phyloP scores from a whole-genome alignment of 2,797 vertebrate species.

The Hephaestus fuliginosus region DNA sequence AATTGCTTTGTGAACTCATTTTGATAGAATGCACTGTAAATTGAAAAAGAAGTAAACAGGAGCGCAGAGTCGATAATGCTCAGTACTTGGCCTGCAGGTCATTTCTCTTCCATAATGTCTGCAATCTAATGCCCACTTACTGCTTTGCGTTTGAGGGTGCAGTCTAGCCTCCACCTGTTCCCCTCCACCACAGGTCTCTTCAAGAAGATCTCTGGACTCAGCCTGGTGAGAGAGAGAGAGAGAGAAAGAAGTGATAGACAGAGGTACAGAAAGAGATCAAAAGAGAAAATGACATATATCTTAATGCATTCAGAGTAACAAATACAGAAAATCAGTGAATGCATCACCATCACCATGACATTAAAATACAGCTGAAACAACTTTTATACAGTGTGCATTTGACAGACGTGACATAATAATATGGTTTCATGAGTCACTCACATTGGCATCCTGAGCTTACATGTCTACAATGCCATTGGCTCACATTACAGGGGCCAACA shows the following conservation, averaged over 20 bases:
- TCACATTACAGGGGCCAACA: slow-evolving; percentile 48
- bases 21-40: neutral
- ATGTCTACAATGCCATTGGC: slow-evolving; percentile 39
- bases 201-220: slow-evolving; percentile 98
- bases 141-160: slow-evolving; percentile 94
- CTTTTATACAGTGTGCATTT: neutral
- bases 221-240: slow-evolving; percentile 76
- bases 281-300: neutral
- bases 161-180: slow-evolving; percentile 96
- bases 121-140: slow-evolving; percentile 82
- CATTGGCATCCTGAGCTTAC: slow-evolving; percentile 43
- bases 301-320: neutral
- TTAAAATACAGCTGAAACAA: too few relatives aligned
- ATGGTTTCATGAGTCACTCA: slow-evolving; percentile 45
- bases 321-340: neutral
- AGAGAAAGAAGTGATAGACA: neutral
- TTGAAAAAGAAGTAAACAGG: neutral
- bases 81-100: neutral
- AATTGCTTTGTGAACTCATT: neutral
- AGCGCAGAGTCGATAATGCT: neutral
- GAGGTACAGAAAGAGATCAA: neutral
- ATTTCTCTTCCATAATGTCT: neutral
- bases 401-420: slow-evolving; percentile 52
- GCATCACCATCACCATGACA: neutral
- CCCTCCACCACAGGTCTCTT: slow-evolving; percentile 98